Conservation (phyloP, 1,140 invertebrate species). For the Scylla paramamosain region DNA sequence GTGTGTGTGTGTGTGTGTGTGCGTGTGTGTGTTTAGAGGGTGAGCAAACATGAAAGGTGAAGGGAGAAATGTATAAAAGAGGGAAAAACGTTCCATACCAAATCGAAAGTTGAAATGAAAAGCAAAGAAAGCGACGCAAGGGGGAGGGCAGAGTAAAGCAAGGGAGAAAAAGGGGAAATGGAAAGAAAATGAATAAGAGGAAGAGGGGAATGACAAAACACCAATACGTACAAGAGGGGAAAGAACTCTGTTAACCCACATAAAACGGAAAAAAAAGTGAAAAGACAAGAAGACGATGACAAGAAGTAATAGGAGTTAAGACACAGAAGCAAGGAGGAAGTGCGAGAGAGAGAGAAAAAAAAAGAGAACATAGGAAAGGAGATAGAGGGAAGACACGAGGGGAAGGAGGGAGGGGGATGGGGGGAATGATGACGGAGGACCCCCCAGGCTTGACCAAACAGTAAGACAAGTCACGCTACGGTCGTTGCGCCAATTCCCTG, state of each 20-base stretch:
- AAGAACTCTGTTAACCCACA: background rate
- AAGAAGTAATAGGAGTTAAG: background rate
- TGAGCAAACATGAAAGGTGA: background rate
- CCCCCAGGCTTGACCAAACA: background rate
- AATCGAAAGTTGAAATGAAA: background rate
- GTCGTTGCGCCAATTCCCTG: background rate
- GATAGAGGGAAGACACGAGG: background rate
- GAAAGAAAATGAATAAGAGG: background rate
- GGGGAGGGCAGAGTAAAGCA: background rate
- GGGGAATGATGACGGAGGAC: background rate
- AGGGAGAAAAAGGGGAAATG: background rate
- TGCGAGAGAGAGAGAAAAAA: background rate
- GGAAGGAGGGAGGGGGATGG: background rate
- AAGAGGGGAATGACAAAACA: background rate
- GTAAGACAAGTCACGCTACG: background rate
- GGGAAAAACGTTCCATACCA: background rate
- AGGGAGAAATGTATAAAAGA: background rate
- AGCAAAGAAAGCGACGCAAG: background rate
- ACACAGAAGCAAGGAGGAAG: background rate
- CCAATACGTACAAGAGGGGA: background rate
- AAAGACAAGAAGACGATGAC: background rate
- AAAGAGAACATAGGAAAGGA: background rate
- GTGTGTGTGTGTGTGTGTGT: constrained; percentile 39
- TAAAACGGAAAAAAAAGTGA: background rate
- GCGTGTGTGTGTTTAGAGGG: constrained; percentile 26